These are phyloP conservation scores for Noctuana brunneofusca DNA, from an alignment of 2,888 invertebrate species.

Conservation along the genomic window DNA sequence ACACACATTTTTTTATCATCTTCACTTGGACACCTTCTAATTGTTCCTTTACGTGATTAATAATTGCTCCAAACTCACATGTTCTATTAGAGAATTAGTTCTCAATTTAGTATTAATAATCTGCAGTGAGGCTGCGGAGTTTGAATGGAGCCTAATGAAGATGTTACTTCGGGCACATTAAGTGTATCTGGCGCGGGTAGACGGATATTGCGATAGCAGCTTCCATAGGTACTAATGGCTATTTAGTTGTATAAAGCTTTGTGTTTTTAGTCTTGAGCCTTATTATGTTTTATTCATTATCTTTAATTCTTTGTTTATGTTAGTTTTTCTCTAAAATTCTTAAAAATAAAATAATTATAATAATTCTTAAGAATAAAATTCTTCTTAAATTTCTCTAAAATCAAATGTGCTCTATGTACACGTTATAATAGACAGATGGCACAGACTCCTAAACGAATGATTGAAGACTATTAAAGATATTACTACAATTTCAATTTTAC, in stretches of 20 bases:
- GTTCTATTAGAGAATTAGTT: not conserved
- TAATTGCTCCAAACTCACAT: not conserved
- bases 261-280: not conserved
- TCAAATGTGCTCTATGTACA: too few species aligned
- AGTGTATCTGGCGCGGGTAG: slow-evolving; percentile 2
- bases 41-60: not conserved
- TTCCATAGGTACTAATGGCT: not conserved
- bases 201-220: not conserved
- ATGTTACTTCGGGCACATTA: slow-evolving; percentile 6
- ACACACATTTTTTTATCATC: too few species aligned
- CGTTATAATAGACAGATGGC: too few species aligned
- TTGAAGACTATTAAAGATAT: too few species aligned
- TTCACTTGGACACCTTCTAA: not conserved
- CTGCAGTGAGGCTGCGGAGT: slow-evolving; percentile 11
- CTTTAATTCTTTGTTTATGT: too few species aligned
- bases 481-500: too few species aligned
- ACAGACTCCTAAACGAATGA: too few species aligned
- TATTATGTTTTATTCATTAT: not conserved
- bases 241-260: not conserved
- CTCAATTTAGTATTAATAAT: slow-evolving; percentile 4
- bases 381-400: too few species aligned
- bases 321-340: too few species aligned
- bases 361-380: too few species aligned
- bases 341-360: too few species aligned
- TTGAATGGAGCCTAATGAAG: slow-evolving; percentile 26